phyloP scores from a whole-genome alignment of 2,113 vertebrate species.

The Percina caprodes region DNA sequence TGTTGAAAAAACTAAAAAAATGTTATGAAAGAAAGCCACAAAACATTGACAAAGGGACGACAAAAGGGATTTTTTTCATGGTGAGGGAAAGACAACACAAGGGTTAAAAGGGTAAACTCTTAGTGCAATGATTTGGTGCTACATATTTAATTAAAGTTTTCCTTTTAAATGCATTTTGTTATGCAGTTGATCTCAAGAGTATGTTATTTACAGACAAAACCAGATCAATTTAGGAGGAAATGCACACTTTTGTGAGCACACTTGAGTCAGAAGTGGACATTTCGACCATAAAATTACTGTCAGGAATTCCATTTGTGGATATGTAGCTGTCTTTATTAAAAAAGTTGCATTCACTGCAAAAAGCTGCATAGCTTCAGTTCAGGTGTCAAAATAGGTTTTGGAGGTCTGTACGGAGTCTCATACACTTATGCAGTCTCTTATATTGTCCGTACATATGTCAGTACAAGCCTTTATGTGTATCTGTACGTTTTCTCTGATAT shows the following conservation, averaged over 20 bases:
- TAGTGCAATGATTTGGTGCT: background rate
- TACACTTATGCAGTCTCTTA: background rate
- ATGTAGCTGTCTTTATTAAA: background rate
- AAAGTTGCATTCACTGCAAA: background rate
- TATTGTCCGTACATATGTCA: background rate
- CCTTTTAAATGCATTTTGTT: too few relatives aligned
- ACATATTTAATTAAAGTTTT: too few relatives aligned
- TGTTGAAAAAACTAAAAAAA: too few relatives aligned
- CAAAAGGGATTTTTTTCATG: too few relatives aligned
- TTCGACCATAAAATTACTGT: background rate
- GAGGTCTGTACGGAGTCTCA: background rate
- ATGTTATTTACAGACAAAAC: background rate
- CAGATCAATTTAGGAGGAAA: background rate
- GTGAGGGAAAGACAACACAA: too few relatives aligned
- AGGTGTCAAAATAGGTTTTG: background rate
- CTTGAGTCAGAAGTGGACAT: background rate
- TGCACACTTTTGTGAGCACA: too few relatives aligned
- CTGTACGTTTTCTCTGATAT: constrained; percentile 14
- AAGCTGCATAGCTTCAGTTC: background rate
- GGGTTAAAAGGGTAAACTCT: background rate
- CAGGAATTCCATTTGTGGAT: background rate
- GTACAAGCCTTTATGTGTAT: background rate
- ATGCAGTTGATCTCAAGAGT: too few relatives aligned
- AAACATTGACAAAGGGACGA: too few relatives aligned
- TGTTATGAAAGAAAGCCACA: too few relatives aligned